Evolutionary conservation across 2,797 vertebrate species (phyloP), one percentile per base, ranked within the genome.

Genomic region (Arctocebus calabarensis): DNA sequence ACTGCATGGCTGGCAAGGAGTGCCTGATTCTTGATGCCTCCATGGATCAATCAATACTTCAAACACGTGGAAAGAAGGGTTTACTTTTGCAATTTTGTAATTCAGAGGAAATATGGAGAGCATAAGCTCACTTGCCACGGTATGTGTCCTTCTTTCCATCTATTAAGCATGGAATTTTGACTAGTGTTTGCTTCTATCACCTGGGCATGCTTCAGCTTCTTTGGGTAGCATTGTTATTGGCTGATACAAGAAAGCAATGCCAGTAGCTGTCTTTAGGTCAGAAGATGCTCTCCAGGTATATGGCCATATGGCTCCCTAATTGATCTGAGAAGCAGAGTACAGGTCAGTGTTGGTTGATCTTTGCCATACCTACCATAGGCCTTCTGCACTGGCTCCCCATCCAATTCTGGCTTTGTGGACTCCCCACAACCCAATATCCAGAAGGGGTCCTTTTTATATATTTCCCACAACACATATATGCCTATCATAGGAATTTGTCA

Each of bases 291-390:
- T 71, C 1, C 3, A 13, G 4, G 3, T 27, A 79, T 64, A 43
- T 12, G 81, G 27, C 27, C 48, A 87, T 6, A 8, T 1, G 52
- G 16, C 48, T 2, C 25, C 13, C 20, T 0, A 79, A 3, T 2
- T 37, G 27, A 55, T 32, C 5, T 22, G 37, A 82, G n/a, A 9
- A 77, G 2, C 23, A 74, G 14, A 78, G 19, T 17, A 13, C 12
- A 81, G 7, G 29, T 82, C 40, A 25, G 3, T 32, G 45, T 29
- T 77, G 7, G 2, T 20, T 52, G 25, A 75, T 40, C 3, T 52
- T 70, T 3, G 16, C n/a, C 34, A 29, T 7, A 8, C 4, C 1
- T 40, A 8, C 5, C 1, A 22, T 27, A 27, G 10, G 4, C 17
- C 17, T 40, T 84, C 19, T 34, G 19, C 1, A 77, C 19, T 7